Evolutionary conservation across 2,113 vertebrate species (phyloP).

Genomic region (Scophthalmus maximus): DNA sequence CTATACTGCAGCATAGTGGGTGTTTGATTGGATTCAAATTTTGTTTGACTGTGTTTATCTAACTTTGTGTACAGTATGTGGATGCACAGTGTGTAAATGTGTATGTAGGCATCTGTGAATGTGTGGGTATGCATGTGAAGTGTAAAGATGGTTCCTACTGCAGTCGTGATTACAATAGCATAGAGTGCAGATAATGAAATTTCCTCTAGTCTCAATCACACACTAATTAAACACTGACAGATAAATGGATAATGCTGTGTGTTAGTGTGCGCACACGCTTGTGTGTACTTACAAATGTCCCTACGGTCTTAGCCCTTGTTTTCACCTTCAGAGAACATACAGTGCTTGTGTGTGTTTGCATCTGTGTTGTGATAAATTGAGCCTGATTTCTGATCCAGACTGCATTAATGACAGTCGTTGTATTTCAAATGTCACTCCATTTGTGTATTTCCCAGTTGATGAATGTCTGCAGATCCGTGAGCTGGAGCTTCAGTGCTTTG

Average conservation of each 20-base stretch:
- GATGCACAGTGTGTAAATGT: neutral
- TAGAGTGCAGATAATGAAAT: constrained; percentile 51
- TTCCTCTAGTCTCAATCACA: constrained; percentile 38
- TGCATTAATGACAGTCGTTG: too few species aligned
- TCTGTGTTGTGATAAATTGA: neutral
- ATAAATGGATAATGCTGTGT: constrained; percentile 21
- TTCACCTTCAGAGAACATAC: neutral
- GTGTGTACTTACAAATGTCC: neutral
- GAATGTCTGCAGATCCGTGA: constrained; percentile 12
- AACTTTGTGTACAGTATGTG: neutral
- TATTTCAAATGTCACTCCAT: neutral
- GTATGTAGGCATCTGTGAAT: neutral
- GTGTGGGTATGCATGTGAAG: constrained; percentile 6
- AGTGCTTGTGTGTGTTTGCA: neutral
- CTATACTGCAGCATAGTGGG: neutral
- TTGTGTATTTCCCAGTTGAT: constrained; percentile 14
- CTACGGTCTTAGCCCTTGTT: constrained; percentile 1
- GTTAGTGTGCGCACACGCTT: neutral
- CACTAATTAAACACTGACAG: constrained; percentile 52
- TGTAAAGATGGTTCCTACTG: constrained; percentile 26
- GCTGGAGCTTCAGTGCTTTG: constrained; percentile 10
- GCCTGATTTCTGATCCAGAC: neutral
- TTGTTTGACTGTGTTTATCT: constrained; percentile 2
- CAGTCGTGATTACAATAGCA: constrained; percentile 50
- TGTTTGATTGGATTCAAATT: constrained; percentile 38